Percentiles rank a stretch among this genome's conserved stretches.
These are phyloP conservation scores for Dasyurus viverrinus DNA, from an alignment of 2,113 vertebrate genomes.

Conservation along the genomic window DNA sequence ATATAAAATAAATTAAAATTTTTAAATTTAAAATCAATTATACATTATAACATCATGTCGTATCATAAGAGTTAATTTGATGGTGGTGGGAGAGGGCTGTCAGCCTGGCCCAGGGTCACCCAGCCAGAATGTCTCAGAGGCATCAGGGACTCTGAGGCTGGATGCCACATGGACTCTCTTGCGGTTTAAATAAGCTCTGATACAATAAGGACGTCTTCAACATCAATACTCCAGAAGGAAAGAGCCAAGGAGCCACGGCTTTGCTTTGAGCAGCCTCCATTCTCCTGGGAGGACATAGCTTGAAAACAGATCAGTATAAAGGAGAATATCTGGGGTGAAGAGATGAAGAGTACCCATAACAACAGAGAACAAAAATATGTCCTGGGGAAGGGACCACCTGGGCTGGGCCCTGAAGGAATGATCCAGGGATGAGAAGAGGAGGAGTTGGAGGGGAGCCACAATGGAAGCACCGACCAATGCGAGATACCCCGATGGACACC, in stretches of 20 bases:
- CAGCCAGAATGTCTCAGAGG: neutral
- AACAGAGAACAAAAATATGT: neutral
- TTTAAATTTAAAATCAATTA: no score
- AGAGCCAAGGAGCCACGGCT: neutral
- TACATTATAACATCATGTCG: no score
- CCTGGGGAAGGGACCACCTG: neutral
- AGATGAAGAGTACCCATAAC: conserved; percentile 25
- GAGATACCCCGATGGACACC: no score
- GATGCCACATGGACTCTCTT: neutral
- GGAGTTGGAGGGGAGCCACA: no score
- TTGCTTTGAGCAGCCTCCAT: neutral
- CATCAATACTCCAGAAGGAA: no score
- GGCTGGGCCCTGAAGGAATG: neutral
- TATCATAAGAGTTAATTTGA: no score
- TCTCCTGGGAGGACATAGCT: neutral
- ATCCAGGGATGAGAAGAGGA: neutral
- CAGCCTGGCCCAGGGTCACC: no score
- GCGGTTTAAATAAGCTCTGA: neutral
- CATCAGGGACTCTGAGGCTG: no score
- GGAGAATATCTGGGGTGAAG: neutral
- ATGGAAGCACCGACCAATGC: no score
- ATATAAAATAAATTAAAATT: no score
- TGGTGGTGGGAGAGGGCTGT: no score
- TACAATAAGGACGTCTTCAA: no score
- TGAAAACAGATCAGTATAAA: neutral